Evolutionary conservation across 1,140 invertebrate species (phyloP).

Genomic region (Psilanteris sp.): DNA sequence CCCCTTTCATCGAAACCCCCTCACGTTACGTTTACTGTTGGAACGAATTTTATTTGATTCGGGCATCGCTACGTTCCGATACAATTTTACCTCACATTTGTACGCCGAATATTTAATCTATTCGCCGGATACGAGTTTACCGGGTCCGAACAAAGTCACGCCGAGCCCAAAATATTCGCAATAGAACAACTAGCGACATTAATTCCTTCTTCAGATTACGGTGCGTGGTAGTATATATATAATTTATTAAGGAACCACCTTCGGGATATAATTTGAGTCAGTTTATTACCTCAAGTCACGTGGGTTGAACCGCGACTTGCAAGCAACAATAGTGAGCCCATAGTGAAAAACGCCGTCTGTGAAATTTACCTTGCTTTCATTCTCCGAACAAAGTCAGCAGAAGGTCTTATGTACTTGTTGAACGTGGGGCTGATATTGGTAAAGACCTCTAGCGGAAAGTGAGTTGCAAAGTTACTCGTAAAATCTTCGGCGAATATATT

Average conservation of each 20-base stretch:
- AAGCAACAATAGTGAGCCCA: constrained; percentile 15
- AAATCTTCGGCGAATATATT: constrained; percentile 28
- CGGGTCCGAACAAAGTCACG: constrained; percentile 1
- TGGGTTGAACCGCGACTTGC: constrained; percentile 39
- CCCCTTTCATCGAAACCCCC: constrained; percentile 64
- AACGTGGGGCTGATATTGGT: constrained; percentile 47
- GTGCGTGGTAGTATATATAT: no score
- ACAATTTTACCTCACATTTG: no score
- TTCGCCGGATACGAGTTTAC: no score
- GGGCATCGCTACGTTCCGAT: no score
- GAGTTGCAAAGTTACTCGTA: constrained; percentile 12
- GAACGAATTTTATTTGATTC: constrained; percentile 44
- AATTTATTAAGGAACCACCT: neutral
- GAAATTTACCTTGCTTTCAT: constrained; percentile 18
- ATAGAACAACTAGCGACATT: no score
- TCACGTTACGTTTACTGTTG: constrained; percentile 22
- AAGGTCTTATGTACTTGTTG: constrained; percentile 67
- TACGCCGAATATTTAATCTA: no score
- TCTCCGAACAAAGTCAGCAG: constrained; percentile 15
- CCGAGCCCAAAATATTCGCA: no score
- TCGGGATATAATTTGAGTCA: constrained; percentile 3
- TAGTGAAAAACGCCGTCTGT: constrained; percentile 23
- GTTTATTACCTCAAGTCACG: constrained; percentile 12
- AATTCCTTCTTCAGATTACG: no score
- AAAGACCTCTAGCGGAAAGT: constrained; percentile 29